Evolutionary conservation across 2,888 invertebrate genomes (phyloP), one percentile per base, ranked within the genome.

Genomic region (Rhamnusium bicolor): DNA sequence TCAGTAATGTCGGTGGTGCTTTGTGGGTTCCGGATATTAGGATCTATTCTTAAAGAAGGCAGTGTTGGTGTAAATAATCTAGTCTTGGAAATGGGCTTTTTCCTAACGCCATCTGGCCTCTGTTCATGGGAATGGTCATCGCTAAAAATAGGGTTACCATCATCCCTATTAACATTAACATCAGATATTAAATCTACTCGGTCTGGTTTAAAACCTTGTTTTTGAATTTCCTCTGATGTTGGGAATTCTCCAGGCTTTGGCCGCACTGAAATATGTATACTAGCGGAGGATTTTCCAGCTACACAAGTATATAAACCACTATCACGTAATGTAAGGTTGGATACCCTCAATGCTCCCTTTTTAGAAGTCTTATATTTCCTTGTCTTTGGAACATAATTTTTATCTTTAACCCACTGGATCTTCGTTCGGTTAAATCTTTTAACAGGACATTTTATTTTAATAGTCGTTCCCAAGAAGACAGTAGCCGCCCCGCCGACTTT

Each of bases 401-500:
- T 94, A 85, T 97, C 96, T 85, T 97, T 97, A 68, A 93, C 93
- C 98, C 98, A 98, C 82, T 93, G 92, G 77, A 97, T 96, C 86
- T 94, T 94, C 0, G 95, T 94, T 75, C 96, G 90, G 85, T 94
- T 93, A 86, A 92, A 94, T 32, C 94, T 93, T 85, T 96, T 96
- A 19, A 96, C 96, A 0, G 98, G 98, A 85, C 98, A 98, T 85
- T 97, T 96, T 80, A 98, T 96, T 89, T 97, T 97, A 72, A 98
- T 93, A 84, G 95, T 95, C 0, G 97, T 96, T 7, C 97, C 98
- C 82, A 95, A 93, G 89, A 95, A 97, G 60, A 98, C 94, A 0
- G 94, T 94, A 0, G 97, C 98, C 0, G 93, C 94, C 0, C 97
- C 98, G 0, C 97, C 98, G 0, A 98, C 94, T 87, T 95, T 96